Conservation (phyloP, 2,888 invertebrate genomes). For the Agrotis exclamationis region DNA sequence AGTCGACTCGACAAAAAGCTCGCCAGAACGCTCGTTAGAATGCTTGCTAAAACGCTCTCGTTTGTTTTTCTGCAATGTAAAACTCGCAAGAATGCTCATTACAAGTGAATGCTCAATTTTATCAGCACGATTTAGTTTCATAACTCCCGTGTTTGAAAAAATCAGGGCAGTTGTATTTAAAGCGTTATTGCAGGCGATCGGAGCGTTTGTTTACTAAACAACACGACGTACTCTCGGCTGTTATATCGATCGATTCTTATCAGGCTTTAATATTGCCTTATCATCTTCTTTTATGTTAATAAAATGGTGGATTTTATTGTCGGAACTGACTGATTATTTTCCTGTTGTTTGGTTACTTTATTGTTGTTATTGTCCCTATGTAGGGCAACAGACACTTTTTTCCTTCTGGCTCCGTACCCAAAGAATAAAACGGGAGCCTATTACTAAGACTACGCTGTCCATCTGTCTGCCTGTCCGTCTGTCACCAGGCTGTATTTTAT, state of each 20-base stretch:
- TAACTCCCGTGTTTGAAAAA: constrained; percentile 14
- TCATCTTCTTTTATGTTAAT: constrained; percentile 18
- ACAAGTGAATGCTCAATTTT: no score
- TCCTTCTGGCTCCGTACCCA: no score
- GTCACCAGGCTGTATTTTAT: no score
- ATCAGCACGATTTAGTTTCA: not conserved
- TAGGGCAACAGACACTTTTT: no score
- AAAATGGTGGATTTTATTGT: not conserved
- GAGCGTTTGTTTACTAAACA: constrained; percentile 54
- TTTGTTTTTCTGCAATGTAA: no score
- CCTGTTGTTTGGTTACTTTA: not conserved
- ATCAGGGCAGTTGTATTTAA: constrained; percentile 15
- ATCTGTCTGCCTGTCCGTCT: no score
- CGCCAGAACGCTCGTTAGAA: no score
- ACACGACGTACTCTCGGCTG: not conserved
- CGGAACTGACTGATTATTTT: not conserved
- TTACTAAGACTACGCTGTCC: no score
- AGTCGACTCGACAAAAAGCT: no score
- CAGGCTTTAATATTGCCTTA: constrained; percentile 18
- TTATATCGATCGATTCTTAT: constrained; percentile 43
- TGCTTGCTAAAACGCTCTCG: no score
- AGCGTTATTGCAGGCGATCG: constrained; percentile 1
- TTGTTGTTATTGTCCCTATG: not conserved
- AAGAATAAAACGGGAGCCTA: no score
- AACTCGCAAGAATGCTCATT: no score